These are phyloP conservation scores for Pavo muticus DNA, from an alignment of 2,113 vertebrate species.

Conservation along the genomic window DNA sequence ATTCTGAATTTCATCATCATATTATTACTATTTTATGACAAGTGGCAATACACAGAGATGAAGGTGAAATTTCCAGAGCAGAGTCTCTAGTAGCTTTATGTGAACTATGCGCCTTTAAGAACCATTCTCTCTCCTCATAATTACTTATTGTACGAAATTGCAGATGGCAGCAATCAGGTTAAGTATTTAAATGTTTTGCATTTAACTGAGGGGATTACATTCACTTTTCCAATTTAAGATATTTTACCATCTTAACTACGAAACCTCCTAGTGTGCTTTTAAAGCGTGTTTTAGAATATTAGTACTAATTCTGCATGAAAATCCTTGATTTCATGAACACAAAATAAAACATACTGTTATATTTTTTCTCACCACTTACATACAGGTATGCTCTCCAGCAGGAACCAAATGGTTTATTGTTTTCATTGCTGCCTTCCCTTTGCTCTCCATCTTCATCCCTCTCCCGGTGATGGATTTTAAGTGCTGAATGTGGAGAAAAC, in stretches of 20 bases:
- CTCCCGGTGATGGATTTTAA: neutral
- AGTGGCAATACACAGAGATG: neutral
- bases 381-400: neutral
- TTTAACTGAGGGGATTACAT: constrained; percentile 48
- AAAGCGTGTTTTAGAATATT: neutral
- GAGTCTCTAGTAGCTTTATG: neutral
- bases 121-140: neutral
- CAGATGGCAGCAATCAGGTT: constrained; percentile 51
- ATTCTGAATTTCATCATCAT: neutral
- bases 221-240: constrained; percentile 47
- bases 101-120: constrained; percentile 19
- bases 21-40: neutral
- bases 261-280: neutral
- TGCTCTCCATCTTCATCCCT: neutral
- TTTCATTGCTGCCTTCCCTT: neutral
- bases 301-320: constrained; percentile 3
- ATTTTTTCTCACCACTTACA: neutral
- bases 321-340: neutral
- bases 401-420: neutral
- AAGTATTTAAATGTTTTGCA: constrained; percentile 49
- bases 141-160: constrained; percentile 51
- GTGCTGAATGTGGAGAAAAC: neutral
- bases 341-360: neutral
- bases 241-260: constrained; percentile 43
- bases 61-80: neutral